Percentiles rank a stretch among this genome's conserved stretches.
These are phyloP conservation scores for Zhuqinia jingwanae DNA, from an alignment of 2,888 invertebrate genomes.

Conservation along the genomic window DNA sequence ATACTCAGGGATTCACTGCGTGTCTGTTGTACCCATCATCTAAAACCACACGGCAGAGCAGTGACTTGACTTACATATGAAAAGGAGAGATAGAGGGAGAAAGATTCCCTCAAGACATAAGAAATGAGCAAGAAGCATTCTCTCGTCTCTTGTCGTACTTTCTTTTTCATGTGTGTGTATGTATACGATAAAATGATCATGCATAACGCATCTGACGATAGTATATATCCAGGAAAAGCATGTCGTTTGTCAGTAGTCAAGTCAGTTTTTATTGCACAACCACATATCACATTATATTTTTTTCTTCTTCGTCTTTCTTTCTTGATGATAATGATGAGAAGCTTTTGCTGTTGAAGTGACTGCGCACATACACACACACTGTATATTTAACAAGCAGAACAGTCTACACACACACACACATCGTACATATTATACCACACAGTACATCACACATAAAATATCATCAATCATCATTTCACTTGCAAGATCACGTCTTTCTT, in stretches of 20 bases:
- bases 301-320: neutral
- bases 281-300: neutral
- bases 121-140: neutral
- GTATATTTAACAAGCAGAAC: too few relatives aligned
- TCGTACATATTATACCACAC: too few relatives aligned
- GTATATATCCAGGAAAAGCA: neutral
- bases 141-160: neutral
- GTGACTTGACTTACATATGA: neutral
- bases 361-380: too few relatives aligned
- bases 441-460: constrained; percentile 42
- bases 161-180: neutral
- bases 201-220: constrained; percentile 16
- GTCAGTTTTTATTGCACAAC: neutral
- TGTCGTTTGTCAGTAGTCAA: neutral
- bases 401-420: too few relatives aligned
- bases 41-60: neutral
- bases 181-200: constrained; percentile 32
- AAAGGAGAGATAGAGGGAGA: neutral
- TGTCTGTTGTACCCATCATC: neutral
- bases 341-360: neutral
- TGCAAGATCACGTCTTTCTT: constrained; percentile 69
- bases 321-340: constrained; percentile 22
- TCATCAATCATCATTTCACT: constrained; percentile 72
- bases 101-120: neutral
- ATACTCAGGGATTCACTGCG: neutral